A percentile compares a stretch with the other conserved stretches of the same genome.
Conservation (phyloP, 2,888 invertebrate genomes). For the Coleophora flavipennella region DNA sequence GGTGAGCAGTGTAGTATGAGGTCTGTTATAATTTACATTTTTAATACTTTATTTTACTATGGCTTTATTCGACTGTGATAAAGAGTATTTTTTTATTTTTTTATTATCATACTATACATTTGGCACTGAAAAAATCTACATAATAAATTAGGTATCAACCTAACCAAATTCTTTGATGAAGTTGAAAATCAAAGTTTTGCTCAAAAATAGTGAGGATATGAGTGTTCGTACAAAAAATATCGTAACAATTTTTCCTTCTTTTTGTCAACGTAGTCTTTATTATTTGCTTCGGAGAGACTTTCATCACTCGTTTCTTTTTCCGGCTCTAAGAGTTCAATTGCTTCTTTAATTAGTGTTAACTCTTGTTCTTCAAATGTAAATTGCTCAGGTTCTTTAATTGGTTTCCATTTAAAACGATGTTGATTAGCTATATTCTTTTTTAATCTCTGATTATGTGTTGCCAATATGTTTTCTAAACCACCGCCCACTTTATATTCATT, state of each 20-base stretch:
- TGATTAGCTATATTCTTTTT: conserved; percentile 35
- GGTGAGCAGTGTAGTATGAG: too few species aligned
- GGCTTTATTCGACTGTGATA: too few species aligned
- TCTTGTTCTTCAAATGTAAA: conserved; percentile 33
- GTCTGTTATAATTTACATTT: too few species aligned
- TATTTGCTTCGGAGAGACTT: background rate
- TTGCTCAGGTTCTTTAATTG: conserved; percentile 17
- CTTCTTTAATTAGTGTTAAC: conserved; percentile 27
- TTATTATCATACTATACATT: too few species aligned
- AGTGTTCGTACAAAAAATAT: background rate
- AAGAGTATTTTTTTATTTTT: too few species aligned
- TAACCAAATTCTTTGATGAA: too few species aligned
- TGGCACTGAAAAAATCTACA: too few species aligned
- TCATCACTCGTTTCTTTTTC: conserved; percentile 5
- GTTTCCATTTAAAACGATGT: conserved; percentile 31
- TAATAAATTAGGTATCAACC: too few species aligned
- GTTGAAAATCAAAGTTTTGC: too few species aligned
- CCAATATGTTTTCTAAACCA: conserved; percentile 43
- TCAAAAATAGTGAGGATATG: background rate
- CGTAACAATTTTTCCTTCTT: background rate
- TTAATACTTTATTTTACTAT: too few species aligned
- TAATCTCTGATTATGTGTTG: conserved; percentile 42
- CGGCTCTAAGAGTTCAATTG: conserved; percentile 35
- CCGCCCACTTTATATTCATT: conserved; percentile 36
- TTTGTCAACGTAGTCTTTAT: background rate